A percentile compares a stretch with the other conserved stretches of the same genome.
These are phyloP conservation scores for Uria aalge DNA, from an alignment of 2,113 vertebrate species.

Conservation along the genomic window DNA sequence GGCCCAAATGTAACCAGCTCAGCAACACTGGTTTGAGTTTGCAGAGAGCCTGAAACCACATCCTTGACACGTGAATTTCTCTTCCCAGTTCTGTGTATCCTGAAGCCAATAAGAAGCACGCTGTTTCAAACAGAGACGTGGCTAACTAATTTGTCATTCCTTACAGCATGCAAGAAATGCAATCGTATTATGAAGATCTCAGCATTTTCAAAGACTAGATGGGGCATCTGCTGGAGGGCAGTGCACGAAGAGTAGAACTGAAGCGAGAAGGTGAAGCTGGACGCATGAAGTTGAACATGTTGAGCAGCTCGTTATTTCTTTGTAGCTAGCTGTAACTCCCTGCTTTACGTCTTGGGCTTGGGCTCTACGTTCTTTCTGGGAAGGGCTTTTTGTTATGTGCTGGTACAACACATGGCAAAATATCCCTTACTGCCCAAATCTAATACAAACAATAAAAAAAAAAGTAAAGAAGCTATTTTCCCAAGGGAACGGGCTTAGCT, in stretches of 20 bases:
- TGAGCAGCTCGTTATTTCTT: neutral
- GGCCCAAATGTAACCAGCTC: neutral
- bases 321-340: neutral
- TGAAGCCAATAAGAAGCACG: neutral
- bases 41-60: slow-evolving; percentile 27
- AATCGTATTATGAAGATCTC: neutral
- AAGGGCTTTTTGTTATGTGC: neutral
- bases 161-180: neutral
- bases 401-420: neutral
- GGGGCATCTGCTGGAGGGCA: neutral
- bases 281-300: neutral
- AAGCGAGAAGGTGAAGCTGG: neutral
- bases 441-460: neutral
- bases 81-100: neutral
- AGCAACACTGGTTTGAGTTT: neutral
- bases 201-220: neutral
- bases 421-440: neutral
- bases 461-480: neutral
- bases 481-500: neutral
- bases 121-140: neutral
- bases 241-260: neutral
- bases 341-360: neutral
- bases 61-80: neutral
- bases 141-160: neutral
- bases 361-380: neutral